Conservation (phyloP, 2,888 invertebrate species). For the Rugalucina vietnamica region DNA sequence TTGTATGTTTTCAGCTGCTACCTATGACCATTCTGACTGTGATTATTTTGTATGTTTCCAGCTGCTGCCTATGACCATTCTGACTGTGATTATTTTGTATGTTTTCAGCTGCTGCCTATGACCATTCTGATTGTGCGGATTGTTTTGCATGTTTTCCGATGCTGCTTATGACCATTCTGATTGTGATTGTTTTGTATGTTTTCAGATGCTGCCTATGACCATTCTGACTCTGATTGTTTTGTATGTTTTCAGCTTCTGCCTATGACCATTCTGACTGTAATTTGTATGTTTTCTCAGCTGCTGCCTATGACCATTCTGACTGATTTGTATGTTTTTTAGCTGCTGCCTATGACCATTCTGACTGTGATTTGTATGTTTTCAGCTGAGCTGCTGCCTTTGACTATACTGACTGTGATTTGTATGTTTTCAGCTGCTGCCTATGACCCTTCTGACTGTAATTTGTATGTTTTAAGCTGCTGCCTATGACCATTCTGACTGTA, state of each 20-base stretch:
- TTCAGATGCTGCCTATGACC: slow-evolving; percentile 90
- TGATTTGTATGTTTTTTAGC: slow-evolving; percentile 91
- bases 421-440: slow-evolving; percentile 87
- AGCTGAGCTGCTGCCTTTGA: too few relatives aligned
- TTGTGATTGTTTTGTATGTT: slow-evolving; percentile 32
- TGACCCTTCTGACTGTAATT: slow-evolving; percentile 93
- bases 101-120: slow-evolving; percentile 88
- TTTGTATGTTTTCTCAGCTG: slow-evolving; percentile 90
- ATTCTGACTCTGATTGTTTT: slow-evolving; percentile 93
- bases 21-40: too few relatives aligned
- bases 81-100: slow-evolving; percentile 93
- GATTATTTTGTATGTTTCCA: too few relatives aligned
- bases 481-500: too few relatives aligned
- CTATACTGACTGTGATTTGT: too few relatives aligned
- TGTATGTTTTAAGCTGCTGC: too few relatives aligned
- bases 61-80: slow-evolving; percentile 92
- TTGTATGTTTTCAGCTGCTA: too few relatives aligned
- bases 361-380: slow-evolving; percentile 91
- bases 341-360: slow-evolving; percentile 91
- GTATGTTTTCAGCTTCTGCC: slow-evolving; percentile 89
- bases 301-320: slow-evolving; percentile 91
- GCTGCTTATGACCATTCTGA: too few relatives aligned
- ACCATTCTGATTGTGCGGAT: slow-evolving; percentile 93
- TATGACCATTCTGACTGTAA: slow-evolving; percentile 93
- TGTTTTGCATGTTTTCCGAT: slow-evolving; percentile 91